Percentiles rank a stretch among this genome's conserved stretches.
These are phyloP conservation scores for Catagonus wagneri DNA, from an alignment of 2,113 vertebrate species.

Conservation along the genomic window DNA sequence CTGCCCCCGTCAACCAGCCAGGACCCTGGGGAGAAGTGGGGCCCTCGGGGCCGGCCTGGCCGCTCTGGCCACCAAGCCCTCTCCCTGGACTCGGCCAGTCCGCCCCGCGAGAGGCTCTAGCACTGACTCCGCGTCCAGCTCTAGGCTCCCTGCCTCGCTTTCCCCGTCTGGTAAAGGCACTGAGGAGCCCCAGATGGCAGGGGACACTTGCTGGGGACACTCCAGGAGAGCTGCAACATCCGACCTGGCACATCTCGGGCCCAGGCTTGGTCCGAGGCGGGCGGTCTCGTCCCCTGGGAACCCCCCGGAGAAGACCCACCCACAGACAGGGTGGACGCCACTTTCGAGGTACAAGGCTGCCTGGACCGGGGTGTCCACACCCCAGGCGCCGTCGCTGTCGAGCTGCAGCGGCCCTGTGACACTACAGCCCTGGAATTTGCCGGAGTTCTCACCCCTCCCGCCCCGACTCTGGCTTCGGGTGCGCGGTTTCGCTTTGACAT, in stretches of 20 bases:
- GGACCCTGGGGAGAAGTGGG: no score
- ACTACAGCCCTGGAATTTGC: constrained; percentile 49
- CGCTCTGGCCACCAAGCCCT: no score
- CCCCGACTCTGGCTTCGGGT: background rate
- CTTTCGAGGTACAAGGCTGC: background rate
- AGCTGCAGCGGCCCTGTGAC: background rate
- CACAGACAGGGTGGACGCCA: rapidly evolving
- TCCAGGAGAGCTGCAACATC: background rate
- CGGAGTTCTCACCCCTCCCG: background rate
- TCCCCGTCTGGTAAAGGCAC: background rate
- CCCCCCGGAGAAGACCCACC: background rate
- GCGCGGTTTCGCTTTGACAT: constrained; percentile 67
- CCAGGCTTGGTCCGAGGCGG: background rate
- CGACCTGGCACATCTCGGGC: rapidly evolving
- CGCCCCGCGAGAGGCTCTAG: rapidly evolving
- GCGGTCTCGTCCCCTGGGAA: background rate
- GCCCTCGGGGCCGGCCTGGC: no score
- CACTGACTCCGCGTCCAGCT: rapidly evolving
- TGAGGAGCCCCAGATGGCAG: background rate
- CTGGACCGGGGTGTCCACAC: background rate
- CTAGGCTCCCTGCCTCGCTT: background rate
- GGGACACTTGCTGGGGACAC: background rate
- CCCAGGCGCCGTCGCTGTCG: background rate
- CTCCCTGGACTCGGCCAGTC: rapidly evolving
- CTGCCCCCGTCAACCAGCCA: rapidly evolving